Percentiles rank a stretch among this genome's conserved stretches.
Conservation (phyloP, 30 jellyfish, hydroid and myxozoan genomes). For the Hydra vulgaris region DNA sequence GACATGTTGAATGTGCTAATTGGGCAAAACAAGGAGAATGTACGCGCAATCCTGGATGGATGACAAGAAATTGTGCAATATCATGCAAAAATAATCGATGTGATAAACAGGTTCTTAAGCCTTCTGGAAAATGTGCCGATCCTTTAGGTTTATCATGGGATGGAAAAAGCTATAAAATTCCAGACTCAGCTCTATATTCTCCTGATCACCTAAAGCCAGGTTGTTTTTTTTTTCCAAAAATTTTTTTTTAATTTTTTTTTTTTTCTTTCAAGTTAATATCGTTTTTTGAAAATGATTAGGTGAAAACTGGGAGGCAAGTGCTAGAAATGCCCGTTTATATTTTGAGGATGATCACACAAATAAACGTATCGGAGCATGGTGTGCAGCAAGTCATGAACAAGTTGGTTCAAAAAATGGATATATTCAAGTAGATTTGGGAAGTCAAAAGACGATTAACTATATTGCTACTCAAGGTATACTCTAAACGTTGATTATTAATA, state of each 20-base stretch:
- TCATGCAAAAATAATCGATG: slow-evolving; percentile 84
- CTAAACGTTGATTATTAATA: too few species aligned
- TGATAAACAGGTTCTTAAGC: slow-evolving; percentile 52
- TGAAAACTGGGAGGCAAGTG: slow-evolving; percentile 80
- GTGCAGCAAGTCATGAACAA: slow-evolving; percentile 37
- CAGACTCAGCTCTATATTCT: slow-evolving; percentile 59
- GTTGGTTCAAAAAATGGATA: slow-evolving; percentile 29
- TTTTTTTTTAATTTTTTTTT: neutral
- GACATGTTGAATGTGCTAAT: slow-evolving; percentile 45
- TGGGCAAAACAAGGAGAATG: slow-evolving; percentile 95
- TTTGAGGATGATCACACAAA: slow-evolving; percentile 67
- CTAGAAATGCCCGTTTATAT: slow-evolving; percentile 73
- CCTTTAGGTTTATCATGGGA: slow-evolving; percentile 89
- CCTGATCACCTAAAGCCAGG: slow-evolving; percentile 66
- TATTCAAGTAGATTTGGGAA: slow-evolving; percentile 70
- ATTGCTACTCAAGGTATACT: slow-evolving; percentile 96
- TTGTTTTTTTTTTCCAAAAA: slow-evolving; percentile 1
- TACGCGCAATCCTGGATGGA: slow-evolving; percentile 89
- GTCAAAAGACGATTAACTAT: slow-evolving; percentile 38
- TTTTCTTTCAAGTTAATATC: neutral
- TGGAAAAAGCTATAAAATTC: slow-evolving; percentile 57
- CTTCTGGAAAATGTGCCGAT: slow-evolving; percentile 81
- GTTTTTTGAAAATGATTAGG: neutral
- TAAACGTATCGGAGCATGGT: slow-evolving; percentile 93
- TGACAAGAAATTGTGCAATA: slow-evolving; percentile 54